A percentile compares a stretch with the other conserved stretches of the same genome.
Conservation (phyloP, 2,888 invertebrate genomes). For the Brachylomia viminalis region DNA sequence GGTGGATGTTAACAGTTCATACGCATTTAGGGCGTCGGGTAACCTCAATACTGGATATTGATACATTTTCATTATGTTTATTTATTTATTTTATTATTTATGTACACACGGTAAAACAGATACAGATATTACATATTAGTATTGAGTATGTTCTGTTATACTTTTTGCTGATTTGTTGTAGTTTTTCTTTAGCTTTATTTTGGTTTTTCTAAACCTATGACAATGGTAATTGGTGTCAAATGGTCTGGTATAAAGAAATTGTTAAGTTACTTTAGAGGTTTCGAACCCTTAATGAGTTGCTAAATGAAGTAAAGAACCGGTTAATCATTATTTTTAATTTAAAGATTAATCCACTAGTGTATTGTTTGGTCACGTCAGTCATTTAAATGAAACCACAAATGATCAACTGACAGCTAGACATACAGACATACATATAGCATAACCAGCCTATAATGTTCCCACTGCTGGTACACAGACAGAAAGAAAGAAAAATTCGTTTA, state of each 20-base stretch:
- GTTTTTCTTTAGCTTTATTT: conserved; percentile 18
- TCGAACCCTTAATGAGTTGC: not conserved
- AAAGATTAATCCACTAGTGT: not conserved
- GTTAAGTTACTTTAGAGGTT: not conserved
- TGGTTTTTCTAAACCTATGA: not conserved
- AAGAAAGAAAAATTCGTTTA: too few species aligned
- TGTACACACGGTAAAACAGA: too few species aligned
- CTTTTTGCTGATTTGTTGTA: conserved; percentile 1
- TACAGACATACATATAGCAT: not conserved
- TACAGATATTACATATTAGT: too few species aligned
- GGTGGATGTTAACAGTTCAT: conserved; percentile 15
- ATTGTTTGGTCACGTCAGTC: not conserved
- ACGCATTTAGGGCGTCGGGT: conserved; percentile 42
- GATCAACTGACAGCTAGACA: not conserved
- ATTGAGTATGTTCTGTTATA: not conserved
- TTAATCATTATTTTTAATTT: not conserved
- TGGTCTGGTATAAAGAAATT: too few species aligned
- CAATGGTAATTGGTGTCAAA: not conserved
- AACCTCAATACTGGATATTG: conserved; percentile 34
- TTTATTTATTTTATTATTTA: too few species aligned
- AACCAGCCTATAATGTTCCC: not conserved
- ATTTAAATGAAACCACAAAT: not conserved
- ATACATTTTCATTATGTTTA: conserved; percentile 24
- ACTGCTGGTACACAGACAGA: not conserved
- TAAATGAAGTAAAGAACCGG: not conserved